phyloP scores from a whole-genome alignment of 2,888 invertebrate species.

The Xestobium rufovillosum region DNA sequence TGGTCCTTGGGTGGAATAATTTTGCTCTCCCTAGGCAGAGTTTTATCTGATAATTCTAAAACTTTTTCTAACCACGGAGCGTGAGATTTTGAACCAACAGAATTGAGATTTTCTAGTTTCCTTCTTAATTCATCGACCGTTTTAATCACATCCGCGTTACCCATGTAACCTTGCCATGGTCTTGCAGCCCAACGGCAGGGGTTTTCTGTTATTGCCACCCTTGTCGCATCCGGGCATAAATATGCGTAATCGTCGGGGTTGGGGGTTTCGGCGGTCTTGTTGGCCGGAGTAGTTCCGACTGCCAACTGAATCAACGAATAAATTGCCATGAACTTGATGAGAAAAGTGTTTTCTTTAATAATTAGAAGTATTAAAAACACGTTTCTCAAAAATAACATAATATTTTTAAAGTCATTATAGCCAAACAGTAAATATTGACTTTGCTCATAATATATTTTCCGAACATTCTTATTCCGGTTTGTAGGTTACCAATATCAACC shows the following conservation, averaged over 20 bases:
- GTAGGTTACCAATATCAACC: too few relatives aligned
- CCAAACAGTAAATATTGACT: too few relatives aligned
- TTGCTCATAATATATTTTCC: too few relatives aligned
- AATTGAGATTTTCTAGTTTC: constrained; percentile 50
- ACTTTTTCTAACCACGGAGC: constrained; percentile 46
- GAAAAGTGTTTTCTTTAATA: too few relatives aligned
- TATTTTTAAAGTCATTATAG: too few relatives aligned
- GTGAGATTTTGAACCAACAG: constrained; percentile 40
- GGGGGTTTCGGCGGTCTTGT: constrained; percentile 52
- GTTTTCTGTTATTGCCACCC: constrained; percentile 56
- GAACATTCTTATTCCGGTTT: too few relatives aligned
- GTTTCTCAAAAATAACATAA: too few relatives aligned
- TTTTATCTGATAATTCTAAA: constrained; percentile 53
- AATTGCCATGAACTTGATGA: background rate
- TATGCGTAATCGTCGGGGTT: constrained; percentile 64
- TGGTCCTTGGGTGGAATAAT: constrained; percentile 36
- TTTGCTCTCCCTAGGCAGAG: constrained; percentile 42
- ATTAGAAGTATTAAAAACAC: too few relatives aligned
- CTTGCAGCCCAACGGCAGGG: constrained; percentile 77
- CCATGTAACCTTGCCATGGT: constrained; percentile 76
- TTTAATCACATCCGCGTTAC: constrained; percentile 55
- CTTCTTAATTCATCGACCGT: constrained; percentile 47
- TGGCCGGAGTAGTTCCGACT: constrained; percentile 51
- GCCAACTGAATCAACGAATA: constrained; percentile 51
- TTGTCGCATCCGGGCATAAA: constrained; percentile 71